Conservation (phyloP, 2,888 invertebrate genomes). For the Allophyes oxyacanthae region DNA sequence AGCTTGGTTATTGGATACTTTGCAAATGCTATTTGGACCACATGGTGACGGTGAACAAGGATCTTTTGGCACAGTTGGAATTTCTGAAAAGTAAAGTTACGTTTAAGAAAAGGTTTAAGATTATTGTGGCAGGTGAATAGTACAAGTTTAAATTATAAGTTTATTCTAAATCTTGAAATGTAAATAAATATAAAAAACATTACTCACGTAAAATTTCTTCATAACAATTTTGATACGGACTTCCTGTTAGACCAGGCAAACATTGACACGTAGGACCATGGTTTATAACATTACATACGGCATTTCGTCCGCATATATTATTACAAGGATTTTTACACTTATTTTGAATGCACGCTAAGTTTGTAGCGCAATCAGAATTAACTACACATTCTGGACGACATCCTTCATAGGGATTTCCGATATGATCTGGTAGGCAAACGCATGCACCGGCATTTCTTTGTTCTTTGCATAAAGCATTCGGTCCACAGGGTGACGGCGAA, state of each 20-base stretch:
- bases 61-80: slow-evolving; percentile 74
- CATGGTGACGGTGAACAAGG: slow-evolving; percentile 94
- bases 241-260: slow-evolving; percentile 90
- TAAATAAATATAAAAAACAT: not conserved
- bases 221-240: slow-evolving; percentile 89
- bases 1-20: slow-evolving; percentile 91
- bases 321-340: slow-evolving; percentile 94
- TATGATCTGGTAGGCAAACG: slow-evolving; percentile 91
- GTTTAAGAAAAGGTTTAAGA: no score
- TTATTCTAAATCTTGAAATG: not conserved
- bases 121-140: not conserved
- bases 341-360: slow-evolving; percentile 92
- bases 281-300: slow-evolving; percentile 92
- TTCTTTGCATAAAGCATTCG: slow-evolving; percentile 92
- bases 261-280: slow-evolving; percentile 93
- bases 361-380: slow-evolving; percentile 92
- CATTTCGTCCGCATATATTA: slow-evolving; percentile 93
- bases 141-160: not conserved
- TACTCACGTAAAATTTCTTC: slow-evolving; percentile 74
- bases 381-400: slow-evolving; percentile 93
- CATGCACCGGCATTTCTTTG: slow-evolving; percentile 92
- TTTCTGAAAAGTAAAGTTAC: slow-evolving; percentile 59
- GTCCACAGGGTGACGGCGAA: slow-evolving; percentile 92
- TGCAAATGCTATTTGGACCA: slow-evolving; percentile 93
- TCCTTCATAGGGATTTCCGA: slow-evolving; percentile 94